These are phyloP conservation scores for Tetragonula clypearis DNA, from an alignment of 1,140 invertebrate genomes.

Conservation along the genomic window DNA sequence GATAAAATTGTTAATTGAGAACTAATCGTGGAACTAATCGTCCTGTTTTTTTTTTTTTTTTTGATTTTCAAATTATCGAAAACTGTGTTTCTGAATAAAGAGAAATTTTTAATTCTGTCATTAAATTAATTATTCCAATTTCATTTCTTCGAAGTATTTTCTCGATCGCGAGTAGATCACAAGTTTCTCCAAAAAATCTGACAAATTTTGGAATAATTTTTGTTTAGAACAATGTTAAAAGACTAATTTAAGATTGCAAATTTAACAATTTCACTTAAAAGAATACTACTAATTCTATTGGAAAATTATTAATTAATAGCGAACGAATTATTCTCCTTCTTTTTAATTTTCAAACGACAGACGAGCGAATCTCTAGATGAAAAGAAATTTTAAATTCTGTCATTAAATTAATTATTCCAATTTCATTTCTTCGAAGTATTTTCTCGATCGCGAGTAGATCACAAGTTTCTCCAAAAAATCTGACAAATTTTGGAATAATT, in stretches of 20 bases:
- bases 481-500: no score
- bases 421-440: background rate
- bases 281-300: background rate
- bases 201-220: no score
- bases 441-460: no score
- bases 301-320: background rate
- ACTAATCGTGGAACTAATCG: no score
- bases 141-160: background rate
- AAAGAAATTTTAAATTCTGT: background rate
- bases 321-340: no score
- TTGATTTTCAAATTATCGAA: background rate
- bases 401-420: background rate
- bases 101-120: background rate
- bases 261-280: no score
- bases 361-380: background rate
- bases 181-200: background rate
- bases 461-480: background rate
- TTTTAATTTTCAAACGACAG: background rate
- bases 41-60: background rate
- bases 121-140: background rate
- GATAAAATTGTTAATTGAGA: no score
- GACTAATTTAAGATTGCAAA: background rate
- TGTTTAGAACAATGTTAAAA: no score
- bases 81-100: background rate
- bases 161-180: no score